These are phyloP conservation scores for Epinotia brunnichana DNA, from an alignment of 2,888 invertebrate species.

Conservation along the genomic window DNA sequence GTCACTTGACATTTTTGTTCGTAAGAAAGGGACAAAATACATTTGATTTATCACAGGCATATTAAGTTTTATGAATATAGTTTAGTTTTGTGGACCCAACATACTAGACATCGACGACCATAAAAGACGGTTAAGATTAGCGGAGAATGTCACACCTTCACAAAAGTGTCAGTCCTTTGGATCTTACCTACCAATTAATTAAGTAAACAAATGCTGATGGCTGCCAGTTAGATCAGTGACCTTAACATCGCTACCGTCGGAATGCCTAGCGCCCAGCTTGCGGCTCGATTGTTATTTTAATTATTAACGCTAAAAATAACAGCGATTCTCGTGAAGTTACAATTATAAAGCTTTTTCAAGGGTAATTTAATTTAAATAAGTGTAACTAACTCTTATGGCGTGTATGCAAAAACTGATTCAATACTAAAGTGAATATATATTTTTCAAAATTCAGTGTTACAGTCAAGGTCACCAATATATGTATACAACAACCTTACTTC, in stretches of 20 bases:
- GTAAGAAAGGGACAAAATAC: too few relatives aligned
- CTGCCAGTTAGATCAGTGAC: slow-evolving; percentile 17
- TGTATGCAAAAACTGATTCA: too few relatives aligned
- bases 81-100: not conserved
- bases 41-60: too few relatives aligned
- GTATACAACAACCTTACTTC: too few relatives aligned
- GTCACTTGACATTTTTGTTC: too few relatives aligned
- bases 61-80: too few relatives aligned
- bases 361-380: not conserved
- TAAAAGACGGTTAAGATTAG: not conserved
- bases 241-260: slow-evolving; percentile 18
- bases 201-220: slow-evolving; percentile 5
- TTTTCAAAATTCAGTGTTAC: too few relatives aligned
- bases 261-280: not conserved
- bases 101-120: not conserved
- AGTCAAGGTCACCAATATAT: too few relatives aligned
- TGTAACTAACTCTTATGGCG: not conserved
- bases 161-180: not conserved
- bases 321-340: not conserved
- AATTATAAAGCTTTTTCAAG: not conserved
- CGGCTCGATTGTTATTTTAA: not conserved
- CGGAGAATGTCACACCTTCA: not conserved
- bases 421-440: too few relatives aligned
- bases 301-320: slow-evolving; percentile 6
- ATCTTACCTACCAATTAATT: slow-evolving; percentile 2